Percentiles rank a stretch among this genome's conserved stretches.
Evolutionary conservation across 2,888 invertebrate genomes (phyloP).

Genomic region (Ceratothoa steindachneri): DNA sequence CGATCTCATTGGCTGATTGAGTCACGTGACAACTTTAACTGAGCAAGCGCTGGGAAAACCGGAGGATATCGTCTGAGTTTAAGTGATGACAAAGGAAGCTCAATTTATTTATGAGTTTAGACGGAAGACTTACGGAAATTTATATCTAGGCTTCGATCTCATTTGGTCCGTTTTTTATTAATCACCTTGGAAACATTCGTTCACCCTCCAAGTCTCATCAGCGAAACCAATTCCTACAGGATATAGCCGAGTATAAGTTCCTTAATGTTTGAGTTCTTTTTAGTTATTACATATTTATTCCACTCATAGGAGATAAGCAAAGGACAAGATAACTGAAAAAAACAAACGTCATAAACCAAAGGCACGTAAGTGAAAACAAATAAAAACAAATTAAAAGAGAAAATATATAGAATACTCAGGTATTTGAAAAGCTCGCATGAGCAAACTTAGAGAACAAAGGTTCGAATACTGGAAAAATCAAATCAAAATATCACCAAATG

Average conservation of each 20-base stretch:
- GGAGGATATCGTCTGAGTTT: constrained; percentile 2
- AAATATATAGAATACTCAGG: too few species aligned
- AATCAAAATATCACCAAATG: too few species aligned
- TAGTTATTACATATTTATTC: too few species aligned
- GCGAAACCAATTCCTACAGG: neutral
- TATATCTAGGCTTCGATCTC: neutral
- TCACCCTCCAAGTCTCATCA: neutral
- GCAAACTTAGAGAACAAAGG: too few species aligned
- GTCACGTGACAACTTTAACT: constrained; percentile 8
- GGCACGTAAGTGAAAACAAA: too few species aligned
- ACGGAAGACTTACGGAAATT: neutral
- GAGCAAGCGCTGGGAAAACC: neutral
- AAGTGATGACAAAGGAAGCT: neutral
- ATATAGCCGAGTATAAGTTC: neutral
- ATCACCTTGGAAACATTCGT: neutral
- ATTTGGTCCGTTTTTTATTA: neutral
- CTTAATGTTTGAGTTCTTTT: too few species aligned
- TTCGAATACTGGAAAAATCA: too few species aligned
- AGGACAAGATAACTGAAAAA: too few species aligned
- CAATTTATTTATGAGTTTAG: constrained; percentile 12
- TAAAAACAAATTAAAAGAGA: too few species aligned
- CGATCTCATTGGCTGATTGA: constrained; percentile 9
- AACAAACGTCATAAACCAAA: too few species aligned
- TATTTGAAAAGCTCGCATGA: too few species aligned
- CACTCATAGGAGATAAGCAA: too few species aligned